Conservation (phyloP, 2,113 vertebrate genomes). For the Anhinga anhinga region DNA sequence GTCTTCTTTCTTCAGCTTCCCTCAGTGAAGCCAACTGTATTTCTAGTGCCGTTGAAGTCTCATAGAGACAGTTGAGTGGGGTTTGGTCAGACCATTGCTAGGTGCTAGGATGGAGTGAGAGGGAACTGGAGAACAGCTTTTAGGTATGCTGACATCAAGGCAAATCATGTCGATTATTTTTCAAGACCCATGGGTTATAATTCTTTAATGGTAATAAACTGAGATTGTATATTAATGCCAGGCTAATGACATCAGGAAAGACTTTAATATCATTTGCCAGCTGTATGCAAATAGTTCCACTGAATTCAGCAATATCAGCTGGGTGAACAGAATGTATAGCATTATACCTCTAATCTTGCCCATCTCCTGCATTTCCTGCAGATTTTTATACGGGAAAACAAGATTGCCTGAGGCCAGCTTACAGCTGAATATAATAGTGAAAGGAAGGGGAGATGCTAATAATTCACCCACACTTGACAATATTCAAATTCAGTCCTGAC, state of each 20-base stretch:
- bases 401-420: neutral
- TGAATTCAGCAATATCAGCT: neutral
- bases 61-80: neutral
- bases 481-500: neutral
- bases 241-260: neutral
- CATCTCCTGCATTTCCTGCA: neutral
- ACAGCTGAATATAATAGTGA: neutral
- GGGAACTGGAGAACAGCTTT: neutral
- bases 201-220: neutral
- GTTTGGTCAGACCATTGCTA: neutral
- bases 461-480: neutral
- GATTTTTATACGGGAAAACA: neutral
- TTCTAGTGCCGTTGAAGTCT: neutral
- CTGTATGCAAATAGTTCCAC: neutral
- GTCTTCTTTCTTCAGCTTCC: neutral
- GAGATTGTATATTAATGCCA: neutral
- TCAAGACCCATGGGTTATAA: neutral
- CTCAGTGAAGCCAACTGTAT: neutral
- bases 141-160: neutral
- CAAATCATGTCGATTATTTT: neutral
- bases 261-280: neutral
- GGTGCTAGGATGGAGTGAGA: neutral
- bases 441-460: neutral
- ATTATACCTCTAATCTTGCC: neutral
- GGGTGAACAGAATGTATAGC: neutral